phyloP scores from a whole-genome alignment of 2,113 vertebrate species.

The Chascanopsetta lugubris region DNA sequence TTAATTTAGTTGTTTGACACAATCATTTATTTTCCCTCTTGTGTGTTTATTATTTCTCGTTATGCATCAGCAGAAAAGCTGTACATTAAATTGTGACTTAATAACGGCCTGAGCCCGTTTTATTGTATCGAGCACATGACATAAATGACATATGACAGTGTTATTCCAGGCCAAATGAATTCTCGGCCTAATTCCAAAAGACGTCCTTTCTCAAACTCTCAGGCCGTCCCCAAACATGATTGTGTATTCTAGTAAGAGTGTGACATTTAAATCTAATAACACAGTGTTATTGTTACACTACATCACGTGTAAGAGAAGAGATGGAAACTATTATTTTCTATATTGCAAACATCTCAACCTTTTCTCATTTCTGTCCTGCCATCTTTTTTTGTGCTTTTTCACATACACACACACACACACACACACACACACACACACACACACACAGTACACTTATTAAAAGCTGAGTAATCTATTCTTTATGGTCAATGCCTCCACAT shows the following conservation, averaged over 20 bases:
- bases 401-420: conserved; percentile 4
- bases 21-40: no score
- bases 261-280: conserved; percentile 27
- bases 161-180: no score
- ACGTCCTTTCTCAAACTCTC: neutral
- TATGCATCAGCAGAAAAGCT: no score
- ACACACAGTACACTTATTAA: conserved; percentile 46
- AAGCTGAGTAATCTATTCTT: conserved; percentile 72
- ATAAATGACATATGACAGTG: no score
- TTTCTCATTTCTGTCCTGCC: conserved; percentile 6
- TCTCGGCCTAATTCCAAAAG: neutral
- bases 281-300: conserved; percentile 21
- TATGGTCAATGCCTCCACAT: conserved; percentile 64
- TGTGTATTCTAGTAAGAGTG: neutral
- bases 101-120: no score
- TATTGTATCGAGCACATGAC: no score
- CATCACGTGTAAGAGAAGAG: conserved; percentile 13
- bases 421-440: neutral
- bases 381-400: neutral
- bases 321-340: conserved; percentile 39
- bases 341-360: conserved; percentile 17
- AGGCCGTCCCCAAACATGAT: neutral
- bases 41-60: no score
- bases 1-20: no score
- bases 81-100: no score